These are phyloP conservation scores for Parotocinclus haroldoi DNA, from an alignment of 2,797 vertebrate genomes.

Conservation along the genomic window DNA sequence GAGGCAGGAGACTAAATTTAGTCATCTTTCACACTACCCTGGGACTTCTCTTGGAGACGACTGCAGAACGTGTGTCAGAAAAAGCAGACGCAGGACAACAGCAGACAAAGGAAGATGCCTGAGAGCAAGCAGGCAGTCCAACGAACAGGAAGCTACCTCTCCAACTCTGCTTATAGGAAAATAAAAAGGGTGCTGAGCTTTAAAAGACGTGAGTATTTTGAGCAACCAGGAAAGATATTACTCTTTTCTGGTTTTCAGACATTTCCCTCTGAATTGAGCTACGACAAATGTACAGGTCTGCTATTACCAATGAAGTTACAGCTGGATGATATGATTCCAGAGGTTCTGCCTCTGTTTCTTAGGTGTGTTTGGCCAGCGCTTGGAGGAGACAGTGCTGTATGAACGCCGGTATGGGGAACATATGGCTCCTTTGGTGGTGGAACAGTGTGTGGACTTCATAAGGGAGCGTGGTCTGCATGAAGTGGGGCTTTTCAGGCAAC, in stretches of 20 bases:
- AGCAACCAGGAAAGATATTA: conserved; percentile 18
- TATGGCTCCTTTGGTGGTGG: conserved; percentile 74
- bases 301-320: not conserved
- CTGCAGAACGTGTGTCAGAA: conserved; percentile 1
- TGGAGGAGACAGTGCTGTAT: conserved; percentile 76
- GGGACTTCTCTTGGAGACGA: conserved; percentile 3
- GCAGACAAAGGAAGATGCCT: conserved; percentile 41
- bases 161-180: conserved; percentile 59
- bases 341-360: conserved; percentile 3
- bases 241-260: not conserved
- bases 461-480: conserved; percentile 66
- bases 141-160: conserved; percentile 55
- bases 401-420: conserved; percentile 72
- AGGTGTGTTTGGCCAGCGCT: conserved; percentile 77
- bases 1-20: not conserved
- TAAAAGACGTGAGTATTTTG: conserved; percentile 55
- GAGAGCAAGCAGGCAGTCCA: conserved; percentile 53
- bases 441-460: conserved; percentile 76
- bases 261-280: too few species aligned
- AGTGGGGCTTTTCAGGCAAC: conserved; percentile 73
- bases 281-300: not conserved
- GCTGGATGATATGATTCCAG: not conserved
- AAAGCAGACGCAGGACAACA: not conserved
- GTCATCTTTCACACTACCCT: not conserved
- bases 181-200: conserved; percentile 62